Evolutionary conservation across 2,113 vertebrate genomes (phyloP), one percentile per base, ranked within the genome.

Genomic region (cat (Felis catus)): DNA sequence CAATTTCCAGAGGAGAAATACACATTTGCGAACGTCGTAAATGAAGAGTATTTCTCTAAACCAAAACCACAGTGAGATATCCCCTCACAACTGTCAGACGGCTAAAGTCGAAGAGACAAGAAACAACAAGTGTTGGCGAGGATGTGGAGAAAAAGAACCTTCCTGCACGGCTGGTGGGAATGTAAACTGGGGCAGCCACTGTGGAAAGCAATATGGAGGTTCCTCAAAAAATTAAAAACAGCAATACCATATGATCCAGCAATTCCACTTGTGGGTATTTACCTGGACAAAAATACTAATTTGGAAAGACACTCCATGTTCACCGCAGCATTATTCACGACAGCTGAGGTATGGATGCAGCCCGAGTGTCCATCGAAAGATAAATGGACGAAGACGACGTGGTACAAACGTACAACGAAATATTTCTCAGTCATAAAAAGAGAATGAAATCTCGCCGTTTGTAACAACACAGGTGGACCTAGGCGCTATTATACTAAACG

Each of bases 151-250:
- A 48, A 15, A 6, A 41, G 25, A 45, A 25, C 25, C 73, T 41
- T 31, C 25, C 13, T 4, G 13, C 73, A 8, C 25, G 0, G 25
- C 27, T 1, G 41, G 73, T 29, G 27, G 73, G 73, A 48, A 76
- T 1, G 23, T 13, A 16, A 3, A 1, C 1, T 29, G 73, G 27
- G 6, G 21, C 41, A 4, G 73, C 73, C 1, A 1, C 7, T 1
- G 41, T 48, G 73, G 14, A 41, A 29, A 9, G 73, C 15, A 45
- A 41, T 7, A 29, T 13, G 41, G 25, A 29, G 73, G 39, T 7
- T 76, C 41, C 73, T 74, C 12, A 5, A 15, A 41, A 27, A 45
- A 45, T 27, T 48, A 29, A 29, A 45, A 76, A 21, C 7, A 41
- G 41, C 48, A 29, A 4, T 29, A 31, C 73, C 5, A 2, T 9